Evolutionary conservation across 2,888 invertebrate genomes (phyloP).

Genomic region (Chrysolina americana): DNA sequence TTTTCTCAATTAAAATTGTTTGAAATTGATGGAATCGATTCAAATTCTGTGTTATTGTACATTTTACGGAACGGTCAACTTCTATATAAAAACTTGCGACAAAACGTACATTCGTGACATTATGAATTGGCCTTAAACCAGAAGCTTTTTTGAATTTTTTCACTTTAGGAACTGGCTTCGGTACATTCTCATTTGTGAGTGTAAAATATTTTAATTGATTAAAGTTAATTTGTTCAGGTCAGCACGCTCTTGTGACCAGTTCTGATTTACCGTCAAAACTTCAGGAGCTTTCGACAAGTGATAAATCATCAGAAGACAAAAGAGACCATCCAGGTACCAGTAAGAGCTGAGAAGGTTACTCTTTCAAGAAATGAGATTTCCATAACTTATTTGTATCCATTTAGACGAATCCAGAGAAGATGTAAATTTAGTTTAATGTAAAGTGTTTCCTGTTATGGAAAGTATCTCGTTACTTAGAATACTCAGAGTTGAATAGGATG

Average conservation of each 20-base stretch:
- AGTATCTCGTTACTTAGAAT: constrained; percentile 12
- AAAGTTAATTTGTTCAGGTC: constrained; percentile 70
- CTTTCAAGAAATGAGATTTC: background rate
- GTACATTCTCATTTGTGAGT: too few relatives aligned
- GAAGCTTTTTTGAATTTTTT: too few relatives aligned
- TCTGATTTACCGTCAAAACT: constrained; percentile 84
- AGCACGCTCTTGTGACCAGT: constrained; percentile 80
- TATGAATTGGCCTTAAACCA: too few relatives aligned
- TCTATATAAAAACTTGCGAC: too few relatives aligned
- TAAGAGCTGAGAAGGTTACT: constrained; percentile 53
- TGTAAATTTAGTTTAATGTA: constrained; percentile 5
- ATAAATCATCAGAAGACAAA: constrained; percentile 62
- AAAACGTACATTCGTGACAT: too few relatives aligned
- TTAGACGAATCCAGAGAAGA: background rate
- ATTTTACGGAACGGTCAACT: too few relatives aligned
- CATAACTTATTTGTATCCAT: background rate
- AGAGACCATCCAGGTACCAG: constrained; percentile 59
- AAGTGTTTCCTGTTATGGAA: constrained; percentile 8
- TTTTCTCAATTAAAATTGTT: too few relatives aligned
- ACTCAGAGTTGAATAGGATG: constrained; percentile 1
- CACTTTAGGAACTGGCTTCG: too few relatives aligned
- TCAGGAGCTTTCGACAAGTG: constrained; percentile 79
- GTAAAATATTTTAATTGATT: background rate
- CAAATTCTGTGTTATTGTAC: too few relatives aligned
- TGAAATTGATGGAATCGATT: too few relatives aligned